Evolutionary conservation across 2,888 invertebrate genomes (phyloP).

Genomic region (Germaria angustata): DNA sequence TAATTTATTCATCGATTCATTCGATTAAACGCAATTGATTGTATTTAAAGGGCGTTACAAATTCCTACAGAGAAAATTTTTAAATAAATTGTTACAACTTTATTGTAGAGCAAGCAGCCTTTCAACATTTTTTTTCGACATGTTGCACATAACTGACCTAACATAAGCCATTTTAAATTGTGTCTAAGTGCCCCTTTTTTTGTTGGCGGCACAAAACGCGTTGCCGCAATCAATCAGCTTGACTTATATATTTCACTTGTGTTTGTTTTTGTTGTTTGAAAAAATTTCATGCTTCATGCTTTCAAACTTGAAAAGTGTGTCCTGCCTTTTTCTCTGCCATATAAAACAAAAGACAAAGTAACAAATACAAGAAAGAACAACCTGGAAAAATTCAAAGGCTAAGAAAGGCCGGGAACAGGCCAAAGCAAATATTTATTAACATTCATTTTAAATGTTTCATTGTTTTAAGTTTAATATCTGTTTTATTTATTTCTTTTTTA

Average conservation of each 20-base stretch:
- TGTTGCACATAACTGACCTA: conserved; percentile 61
- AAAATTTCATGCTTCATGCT: conserved; percentile 51
- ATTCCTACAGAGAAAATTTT: not conserved
- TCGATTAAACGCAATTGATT: not conserved
- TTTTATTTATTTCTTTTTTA: conserved; percentile 16
- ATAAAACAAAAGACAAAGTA: conserved; percentile 11
- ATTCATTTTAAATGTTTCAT: conserved; percentile 48
- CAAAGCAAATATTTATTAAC: conserved; percentile 36
- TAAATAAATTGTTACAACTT: not conserved
- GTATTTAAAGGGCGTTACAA: conserved; percentile 32
- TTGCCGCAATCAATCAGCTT: conserved; percentile 60
- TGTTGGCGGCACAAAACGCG: conserved; percentile 23
- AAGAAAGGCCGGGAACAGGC: not conserved
- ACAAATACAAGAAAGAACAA: conserved; percentile 32
- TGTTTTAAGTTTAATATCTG: conserved; percentile 49
- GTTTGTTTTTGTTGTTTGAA: conserved; percentile 19
- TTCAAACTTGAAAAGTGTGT: conserved; percentile 39
- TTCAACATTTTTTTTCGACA: not conserved
- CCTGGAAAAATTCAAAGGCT: not conserved
- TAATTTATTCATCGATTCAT: not conserved
- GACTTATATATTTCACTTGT: conserved; percentile 20
- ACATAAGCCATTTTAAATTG: conserved; percentile 65
- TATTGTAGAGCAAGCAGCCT: not conserved
- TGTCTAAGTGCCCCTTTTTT: conserved; percentile 2
- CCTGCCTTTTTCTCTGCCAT: conserved; percentile 1